Percentiles rank a stretch among this genome's conserved stretches.
These are phyloP conservation scores for Tangara arthus DNA, from an alignment of 2,797 vertebrate species.

Conservation along the genomic window DNA sequence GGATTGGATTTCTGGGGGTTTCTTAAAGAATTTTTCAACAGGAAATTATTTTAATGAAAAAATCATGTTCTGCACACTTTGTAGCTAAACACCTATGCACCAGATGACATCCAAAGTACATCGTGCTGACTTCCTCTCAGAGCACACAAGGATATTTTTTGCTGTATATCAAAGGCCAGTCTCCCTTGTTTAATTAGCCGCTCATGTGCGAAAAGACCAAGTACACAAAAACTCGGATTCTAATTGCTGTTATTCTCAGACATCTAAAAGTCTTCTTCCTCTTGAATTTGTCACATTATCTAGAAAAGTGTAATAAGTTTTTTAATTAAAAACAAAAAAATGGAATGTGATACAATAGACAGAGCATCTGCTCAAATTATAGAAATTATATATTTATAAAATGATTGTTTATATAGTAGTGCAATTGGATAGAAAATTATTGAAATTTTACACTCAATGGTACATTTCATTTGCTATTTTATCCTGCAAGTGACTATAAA, in stretches of 20 bases:
- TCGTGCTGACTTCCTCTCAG: neutral
- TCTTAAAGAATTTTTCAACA: neutral
- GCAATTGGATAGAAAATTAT: neutral
- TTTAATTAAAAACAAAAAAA: neutral
- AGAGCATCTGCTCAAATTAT: neutral
- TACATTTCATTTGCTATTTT: neutral
- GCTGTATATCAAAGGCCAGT: neutral
- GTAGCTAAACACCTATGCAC: neutral
- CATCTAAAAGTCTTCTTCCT: neutral
- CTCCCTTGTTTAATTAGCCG: slow-evolving; percentile 29
- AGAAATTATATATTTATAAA: neutral
- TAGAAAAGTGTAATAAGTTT: neutral
- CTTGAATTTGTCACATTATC: neutral
- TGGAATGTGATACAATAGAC: neutral
- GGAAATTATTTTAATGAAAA: neutral
- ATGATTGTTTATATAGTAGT: neutral
- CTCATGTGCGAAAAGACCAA: neutral
- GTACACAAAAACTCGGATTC: neutral
- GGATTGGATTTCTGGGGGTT: neutral
- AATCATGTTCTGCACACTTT: neutral
- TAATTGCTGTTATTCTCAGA: slow-evolving; percentile 19
- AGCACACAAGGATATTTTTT: neutral
- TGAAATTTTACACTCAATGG: neutral
- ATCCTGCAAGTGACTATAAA: neutral
- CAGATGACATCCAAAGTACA: neutral